phyloP scores from a whole-genome alignment of 1,140 invertebrate species.

The Drosophila erecta region DNA sequence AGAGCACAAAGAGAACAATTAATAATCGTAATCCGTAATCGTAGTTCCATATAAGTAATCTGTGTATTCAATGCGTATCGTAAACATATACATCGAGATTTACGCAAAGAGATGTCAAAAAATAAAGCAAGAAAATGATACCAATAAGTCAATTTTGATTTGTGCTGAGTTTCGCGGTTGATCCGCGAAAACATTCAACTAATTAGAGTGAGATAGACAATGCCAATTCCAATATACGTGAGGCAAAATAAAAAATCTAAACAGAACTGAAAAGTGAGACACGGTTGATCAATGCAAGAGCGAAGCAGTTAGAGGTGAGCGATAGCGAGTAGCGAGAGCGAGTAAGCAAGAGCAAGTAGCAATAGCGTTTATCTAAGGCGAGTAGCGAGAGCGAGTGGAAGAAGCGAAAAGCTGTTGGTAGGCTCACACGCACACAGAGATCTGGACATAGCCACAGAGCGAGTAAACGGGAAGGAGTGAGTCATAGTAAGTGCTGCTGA shows the following conservation, averaged over 20 bases:
- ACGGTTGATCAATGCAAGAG: constrained; percentile 47
- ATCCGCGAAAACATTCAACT: constrained; percentile 47
- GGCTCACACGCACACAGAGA: not conserved
- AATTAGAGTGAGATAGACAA: constrained; percentile 44
- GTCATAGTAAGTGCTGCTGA: constrained; percentile 3
- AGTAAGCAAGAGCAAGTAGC: constrained; percentile 12
- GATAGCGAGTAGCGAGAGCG: constrained; percentile 23
- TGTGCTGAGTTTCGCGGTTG: constrained; percentile 20
- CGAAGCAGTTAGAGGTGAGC: constrained; percentile 6
- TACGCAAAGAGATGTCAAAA: constrained; percentile 39
- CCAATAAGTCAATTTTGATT: constrained; percentile 32
- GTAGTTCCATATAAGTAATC: constrained; percentile 33
- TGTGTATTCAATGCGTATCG: constrained; percentile 52
- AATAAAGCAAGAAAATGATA: constrained; percentile 37
- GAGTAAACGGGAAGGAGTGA: constrained; percentile 8
- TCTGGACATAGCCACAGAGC: constrained; percentile 10
- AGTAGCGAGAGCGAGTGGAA: constrained; percentile 3
- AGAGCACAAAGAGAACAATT: constrained; percentile 46
- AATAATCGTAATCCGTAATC: constrained; percentile 43
- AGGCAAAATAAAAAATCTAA: constrained; percentile 36
- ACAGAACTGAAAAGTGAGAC: constrained; percentile 41
- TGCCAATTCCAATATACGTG: constrained; percentile 40
- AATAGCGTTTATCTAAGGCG: not conserved
- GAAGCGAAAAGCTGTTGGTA: not conserved
- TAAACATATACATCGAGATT: constrained; percentile 58